Conservation (phyloP, 2,888 invertebrate species). For the Mimas tiliae region DNA sequence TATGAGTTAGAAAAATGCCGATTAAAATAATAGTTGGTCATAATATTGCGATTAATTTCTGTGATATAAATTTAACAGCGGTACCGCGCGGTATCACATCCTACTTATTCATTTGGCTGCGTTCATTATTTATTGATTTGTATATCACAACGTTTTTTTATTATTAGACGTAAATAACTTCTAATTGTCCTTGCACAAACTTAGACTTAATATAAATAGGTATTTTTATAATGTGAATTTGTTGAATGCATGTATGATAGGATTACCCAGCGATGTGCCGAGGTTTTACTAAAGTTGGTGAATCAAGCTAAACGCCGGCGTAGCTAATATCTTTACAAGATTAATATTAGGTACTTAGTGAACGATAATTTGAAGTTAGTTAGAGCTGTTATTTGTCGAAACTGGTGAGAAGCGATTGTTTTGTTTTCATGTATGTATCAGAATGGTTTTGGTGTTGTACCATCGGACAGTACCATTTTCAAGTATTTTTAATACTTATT, state of each 20-base stretch:
- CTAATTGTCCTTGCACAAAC: conserved; percentile 24
- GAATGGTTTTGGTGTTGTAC: too few species aligned
- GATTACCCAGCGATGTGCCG: background rate
- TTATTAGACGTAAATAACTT: conserved; percentile 16
- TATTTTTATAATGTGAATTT: conserved; percentile 23
- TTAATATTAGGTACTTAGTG: too few species aligned
- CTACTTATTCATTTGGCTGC: conserved; percentile 12
- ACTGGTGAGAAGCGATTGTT: too few species aligned
- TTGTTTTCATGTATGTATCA: too few species aligned
- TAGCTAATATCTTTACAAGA: background rate
- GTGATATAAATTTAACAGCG: conserved; percentile 19
- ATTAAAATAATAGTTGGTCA: background rate
- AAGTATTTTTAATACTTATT: too few species aligned
- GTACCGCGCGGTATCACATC: conserved; percentile 13
- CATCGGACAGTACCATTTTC: too few species aligned
- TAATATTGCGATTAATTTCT: conserved; percentile 22
- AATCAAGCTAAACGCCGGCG: background rate
- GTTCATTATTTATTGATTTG: conserved; percentile 23
- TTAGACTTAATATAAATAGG: conserved; percentile 12
- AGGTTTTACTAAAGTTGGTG: background rate
- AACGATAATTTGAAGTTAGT: too few species aligned
- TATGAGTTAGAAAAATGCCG: conserved; percentile 6
- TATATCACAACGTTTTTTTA: conserved; percentile 1
- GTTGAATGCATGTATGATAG: background rate
- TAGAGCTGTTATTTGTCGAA: too few species aligned